A percentile compares a stretch with the other conserved stretches of the same genome.
Evolutionary conservation across 2,113 vertebrate species (phyloP).

Genomic region (Rhabdornis inornatus): DNA sequence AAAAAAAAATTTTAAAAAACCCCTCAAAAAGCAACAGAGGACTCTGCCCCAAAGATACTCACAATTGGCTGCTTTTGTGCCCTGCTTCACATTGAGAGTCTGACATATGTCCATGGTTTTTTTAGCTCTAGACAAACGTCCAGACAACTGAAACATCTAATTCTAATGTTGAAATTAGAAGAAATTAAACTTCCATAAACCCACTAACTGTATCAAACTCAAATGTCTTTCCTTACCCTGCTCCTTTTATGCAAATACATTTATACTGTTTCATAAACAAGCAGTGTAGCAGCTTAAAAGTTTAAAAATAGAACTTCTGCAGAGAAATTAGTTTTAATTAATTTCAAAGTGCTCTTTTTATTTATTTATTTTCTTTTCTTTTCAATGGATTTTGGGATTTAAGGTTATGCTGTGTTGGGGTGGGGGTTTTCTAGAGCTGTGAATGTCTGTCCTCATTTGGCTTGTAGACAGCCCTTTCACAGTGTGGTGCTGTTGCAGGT

Average conservation of each 20-base stretch:
- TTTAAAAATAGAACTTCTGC: conserved; percentile 20
- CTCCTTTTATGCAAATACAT: conserved; percentile 22
- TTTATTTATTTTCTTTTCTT: neutral
- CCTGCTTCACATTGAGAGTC: neutral
- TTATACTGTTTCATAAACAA: conserved; percentile 19
- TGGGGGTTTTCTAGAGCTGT: neutral
- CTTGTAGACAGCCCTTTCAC: neutral
- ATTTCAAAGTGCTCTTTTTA: neutral
- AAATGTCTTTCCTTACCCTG: neutral
- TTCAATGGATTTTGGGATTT: neutral
- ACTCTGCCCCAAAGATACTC: neutral
- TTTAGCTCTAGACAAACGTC: neutral
- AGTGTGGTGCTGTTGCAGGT: neutral
- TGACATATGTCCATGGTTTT: neutral
- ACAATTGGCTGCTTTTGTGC: neutral
- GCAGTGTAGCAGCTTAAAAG: neutral
- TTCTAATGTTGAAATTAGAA: neutral
- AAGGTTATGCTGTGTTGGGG: neutral
- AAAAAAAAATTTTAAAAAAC: neutral
- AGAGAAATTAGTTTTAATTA: neutral
- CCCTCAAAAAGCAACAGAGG: neutral
- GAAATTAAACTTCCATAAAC: conserved; percentile 29
- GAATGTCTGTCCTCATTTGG: neutral
- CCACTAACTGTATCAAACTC: neutral
- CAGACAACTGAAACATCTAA: neutral